Base-by-base conservation (phyloP, 2,797 vertebrate genomes). In the Poecile montanus region DNA sequence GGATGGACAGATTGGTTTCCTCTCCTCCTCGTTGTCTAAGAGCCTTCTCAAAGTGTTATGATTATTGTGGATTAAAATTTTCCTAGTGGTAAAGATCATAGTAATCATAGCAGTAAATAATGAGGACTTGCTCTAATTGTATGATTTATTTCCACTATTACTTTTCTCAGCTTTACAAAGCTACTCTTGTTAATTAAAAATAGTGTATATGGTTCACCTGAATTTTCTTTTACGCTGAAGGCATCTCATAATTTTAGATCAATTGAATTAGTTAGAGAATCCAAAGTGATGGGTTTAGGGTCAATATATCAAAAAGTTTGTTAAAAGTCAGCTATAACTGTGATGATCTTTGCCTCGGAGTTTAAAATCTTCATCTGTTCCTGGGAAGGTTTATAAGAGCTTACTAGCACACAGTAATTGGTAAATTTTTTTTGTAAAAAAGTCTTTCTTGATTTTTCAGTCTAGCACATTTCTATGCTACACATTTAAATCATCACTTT, bases 391-490 rank as follows among this genome's bases (percentile, higher is more conserved):
- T 96, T 93, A 30, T 76, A 86, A 75, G 76, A 88, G 75, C 75
- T 88, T 93, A 63, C 93, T 89, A 93, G n/a, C 76, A 91, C 34
- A 29, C 73, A 60, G 20, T 94, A 89, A 78, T 96, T 91, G 72
- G 56, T 76, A 93, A 87, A 25, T 19, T 57, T 67, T 74, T 89
- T 62, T 76, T 14, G 7, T 11, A 9, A 63, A 79, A 86, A 90
- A 44, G 51, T 14, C 38, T 89, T 34, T 73, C 19, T 88, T 91
- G 48, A 91, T 71, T 88, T 96, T 86, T 74, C 53, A 80, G 91
- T 95, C 88, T 93, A 56, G 85, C 89, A 95, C 89, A 88, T 80
- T 80, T 77, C 67, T 91, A 54, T 85, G 42, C 88, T 84, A 95
- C 88, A 95, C 91, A 68, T 86, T 73, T 93, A 80, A 92, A 91